These are phyloP conservation scores for Boleophthalmus pectinirostris DNA, from an alignment of 2,113 vertebrate species.

Conservation along the genomic window DNA sequence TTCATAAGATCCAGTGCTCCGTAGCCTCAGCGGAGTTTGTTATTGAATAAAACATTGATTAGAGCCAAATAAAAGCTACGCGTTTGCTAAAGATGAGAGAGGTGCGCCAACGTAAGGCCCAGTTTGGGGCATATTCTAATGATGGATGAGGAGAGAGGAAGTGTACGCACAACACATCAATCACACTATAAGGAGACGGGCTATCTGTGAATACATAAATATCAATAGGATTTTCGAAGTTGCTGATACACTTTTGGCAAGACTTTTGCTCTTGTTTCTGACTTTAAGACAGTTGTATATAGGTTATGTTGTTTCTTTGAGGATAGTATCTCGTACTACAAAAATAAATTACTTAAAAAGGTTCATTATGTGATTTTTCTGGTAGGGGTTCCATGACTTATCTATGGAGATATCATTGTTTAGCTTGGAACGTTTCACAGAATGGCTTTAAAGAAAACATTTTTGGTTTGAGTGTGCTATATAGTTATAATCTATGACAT, in stretches of 20 bases:
- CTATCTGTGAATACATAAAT: neutral
- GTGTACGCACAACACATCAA: neutral
- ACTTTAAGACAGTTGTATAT: neutral
- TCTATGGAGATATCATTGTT: too few relatives aligned
- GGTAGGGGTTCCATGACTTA: too few relatives aligned
- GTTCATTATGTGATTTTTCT: too few relatives aligned
- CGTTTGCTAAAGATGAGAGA: constrained; percentile 5
- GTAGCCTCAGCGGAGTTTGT: neutral
- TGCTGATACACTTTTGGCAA: neutral
- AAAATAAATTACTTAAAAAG: too few relatives aligned
- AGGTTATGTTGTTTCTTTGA: too few relatives aligned
- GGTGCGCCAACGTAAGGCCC: neutral
- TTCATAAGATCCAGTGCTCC: constrained; percentile 1
- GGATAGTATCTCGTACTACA: too few relatives aligned
- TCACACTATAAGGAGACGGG: neutral
- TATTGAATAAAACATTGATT: constrained; percentile 15
- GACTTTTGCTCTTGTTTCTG: neutral
- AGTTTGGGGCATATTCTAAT: neutral
- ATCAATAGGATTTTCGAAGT: neutral
- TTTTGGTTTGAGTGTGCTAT: too few relatives aligned
- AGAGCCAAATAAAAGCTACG: constrained; percentile 5
- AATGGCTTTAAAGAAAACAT: too few relatives aligned
- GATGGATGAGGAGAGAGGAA: constrained; percentile 6
- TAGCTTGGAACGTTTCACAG: too few relatives aligned
- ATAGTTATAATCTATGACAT: too few relatives aligned